These are phyloP conservation scores for Elephas maximus DNA, from an alignment of 2,113 vertebrate species.

Conservation along the genomic window DNA sequence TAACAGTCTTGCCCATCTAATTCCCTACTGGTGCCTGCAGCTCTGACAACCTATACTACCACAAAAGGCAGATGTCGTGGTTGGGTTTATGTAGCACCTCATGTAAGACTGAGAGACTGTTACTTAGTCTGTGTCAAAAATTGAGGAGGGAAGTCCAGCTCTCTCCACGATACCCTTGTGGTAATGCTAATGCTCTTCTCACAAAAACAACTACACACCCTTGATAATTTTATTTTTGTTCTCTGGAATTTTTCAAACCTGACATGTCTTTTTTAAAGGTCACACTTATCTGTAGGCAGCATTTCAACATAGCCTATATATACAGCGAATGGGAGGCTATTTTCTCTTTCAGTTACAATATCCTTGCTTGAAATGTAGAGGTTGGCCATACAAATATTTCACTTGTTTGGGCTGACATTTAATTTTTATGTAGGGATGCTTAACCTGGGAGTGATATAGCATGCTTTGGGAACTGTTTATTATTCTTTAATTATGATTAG, in stretches of 20 bases:
- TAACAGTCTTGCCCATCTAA: background rate
- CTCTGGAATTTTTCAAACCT: background rate
- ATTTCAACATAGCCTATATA: background rate
- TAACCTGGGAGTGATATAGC: background rate
- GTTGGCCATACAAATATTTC: background rate
- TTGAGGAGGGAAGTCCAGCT: background rate
- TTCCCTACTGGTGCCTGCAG: too few relatives aligned
- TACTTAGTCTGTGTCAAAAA: background rate
- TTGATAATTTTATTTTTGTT: background rate
- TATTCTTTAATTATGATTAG: background rate
- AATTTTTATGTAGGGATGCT: background rate
- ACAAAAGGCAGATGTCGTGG: background rate
- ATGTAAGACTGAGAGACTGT: background rate
- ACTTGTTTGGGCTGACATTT: background rate
- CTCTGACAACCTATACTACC: background rate
- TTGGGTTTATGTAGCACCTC: background rate
- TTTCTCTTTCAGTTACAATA: background rate
- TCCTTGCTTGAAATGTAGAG: background rate
- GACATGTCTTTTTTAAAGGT: background rate
- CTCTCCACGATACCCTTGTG: rapidly evolving
- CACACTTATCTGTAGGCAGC: background rate
- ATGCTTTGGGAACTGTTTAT: background rate
- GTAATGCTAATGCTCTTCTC: background rate
- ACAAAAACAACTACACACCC: rapidly evolving
- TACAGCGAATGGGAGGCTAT: background rate